Evolutionary conservation across 2,888 invertebrate species (phyloP), one percentile per base, ranked within the genome.

Genomic region (Pollenia amentaria): DNA sequence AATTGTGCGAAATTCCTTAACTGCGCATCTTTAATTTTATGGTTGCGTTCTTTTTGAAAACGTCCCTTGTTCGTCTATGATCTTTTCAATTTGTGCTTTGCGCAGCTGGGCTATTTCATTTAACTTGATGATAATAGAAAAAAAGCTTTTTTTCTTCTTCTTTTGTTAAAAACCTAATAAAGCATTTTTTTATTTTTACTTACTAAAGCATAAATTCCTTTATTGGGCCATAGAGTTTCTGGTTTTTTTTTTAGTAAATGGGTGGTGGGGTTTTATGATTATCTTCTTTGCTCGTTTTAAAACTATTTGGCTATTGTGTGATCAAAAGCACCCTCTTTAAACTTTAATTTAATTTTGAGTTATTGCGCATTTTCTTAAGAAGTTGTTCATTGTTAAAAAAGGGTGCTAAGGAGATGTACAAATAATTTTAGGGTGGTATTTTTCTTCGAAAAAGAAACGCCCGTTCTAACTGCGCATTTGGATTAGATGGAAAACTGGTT

Each of bases 311-410:
- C 51, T 7, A 57, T 70, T 64, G 18, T 70, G 9, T 64, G 46
- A 64, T 9, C 11, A 73, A 70, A 79, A 18, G 40, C 75, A 83
- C 83, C 83, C 86, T 79, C 83, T 83, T 83, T 16, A 70, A 64
- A 14, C 4, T 51, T 57, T 51, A 48, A 76, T 29, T 70, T 29
- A 75, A 76, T 75, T 70, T 72, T 21, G 2, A 73, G 62, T 12
- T 40, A 65, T n/a, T 86, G 83, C 86, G 86, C 86, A 86, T 79
- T 86, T 86, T 86, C 79, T 76, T 76, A 70, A 72, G 40, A 7
- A 64, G 1, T 16, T 51, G 44, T 46, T 67, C 16, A 55, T 18
- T 11, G 1, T 1, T 7, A 12, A 60, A 72, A 72, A 77, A 67
- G 79, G 81, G 57, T 77, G 81, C 76, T 53, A 38, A 8, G 18